These are phyloP conservation scores for Esperia sulphurella DNA, from an alignment of 2,888 invertebrate genomes.

Conservation along the genomic window DNA sequence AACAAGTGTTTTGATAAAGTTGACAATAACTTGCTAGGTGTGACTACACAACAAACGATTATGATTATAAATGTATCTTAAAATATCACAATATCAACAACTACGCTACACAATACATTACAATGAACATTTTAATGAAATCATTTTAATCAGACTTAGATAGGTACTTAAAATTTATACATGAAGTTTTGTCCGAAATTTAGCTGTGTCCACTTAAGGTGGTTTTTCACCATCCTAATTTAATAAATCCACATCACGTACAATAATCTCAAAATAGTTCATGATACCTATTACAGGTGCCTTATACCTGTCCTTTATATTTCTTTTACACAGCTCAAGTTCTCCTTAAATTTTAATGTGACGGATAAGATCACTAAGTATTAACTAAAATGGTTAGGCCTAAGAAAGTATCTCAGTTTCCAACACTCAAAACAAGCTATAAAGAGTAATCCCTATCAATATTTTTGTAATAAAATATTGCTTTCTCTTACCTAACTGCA, in stretches of 20 bases:
- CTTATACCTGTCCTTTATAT: too few relatives aligned
- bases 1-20: too few relatives aligned
- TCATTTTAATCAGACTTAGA: slow-evolving; percentile 2
- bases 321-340: background rate
- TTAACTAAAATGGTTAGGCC: slow-evolving; percentile 12
- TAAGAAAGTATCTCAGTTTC: slow-evolving; percentile 7
- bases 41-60: background rate
- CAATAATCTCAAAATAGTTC: background rate
- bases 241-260: background rate
- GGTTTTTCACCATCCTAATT: too few relatives aligned
- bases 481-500: slow-evolving; percentile 30
- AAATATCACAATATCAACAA: slow-evolving; percentile 75
- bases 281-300: too few relatives aligned
- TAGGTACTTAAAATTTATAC: background rate
- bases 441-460: slow-evolving; percentile 7
- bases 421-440: slow-evolving; percentile 3
- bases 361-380: slow-evolving; percentile 8
- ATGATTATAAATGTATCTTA: slow-evolving; percentile 49
- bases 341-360: slow-evolving; percentile 3
- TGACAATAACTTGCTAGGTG: background rate
- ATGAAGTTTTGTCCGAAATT: too few relatives aligned
- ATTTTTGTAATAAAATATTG: slow-evolving; percentile 42
- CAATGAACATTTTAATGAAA: slow-evolving; percentile 22
- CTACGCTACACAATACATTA: slow-evolving; percentile 45
- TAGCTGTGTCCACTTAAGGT: too few relatives aligned